phyloP scores from a whole-genome alignment of 2,888 invertebrate genomes.

The Adela reaumurella region DNA sequence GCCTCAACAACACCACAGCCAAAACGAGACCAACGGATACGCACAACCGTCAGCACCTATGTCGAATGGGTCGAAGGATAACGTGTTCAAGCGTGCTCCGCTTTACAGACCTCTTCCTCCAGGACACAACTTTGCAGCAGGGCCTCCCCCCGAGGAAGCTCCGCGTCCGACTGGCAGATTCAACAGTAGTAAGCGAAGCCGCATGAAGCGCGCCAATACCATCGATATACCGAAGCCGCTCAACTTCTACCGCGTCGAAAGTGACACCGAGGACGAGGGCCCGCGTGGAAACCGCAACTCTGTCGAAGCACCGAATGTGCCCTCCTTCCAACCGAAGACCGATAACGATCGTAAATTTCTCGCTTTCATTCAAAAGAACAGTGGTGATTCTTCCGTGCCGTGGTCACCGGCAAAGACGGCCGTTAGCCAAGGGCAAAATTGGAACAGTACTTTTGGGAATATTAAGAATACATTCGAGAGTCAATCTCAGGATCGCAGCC shows the following conservation, averaged over 20 bases:
- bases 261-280: constrained; percentile 45
- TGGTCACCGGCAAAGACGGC: constrained; percentile 4
- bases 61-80: constrained; percentile 9
- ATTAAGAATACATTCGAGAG: constrained; percentile 80
- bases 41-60: constrained; percentile 21
- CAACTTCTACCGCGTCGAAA: constrained; percentile 50
- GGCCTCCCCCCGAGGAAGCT: constrained; percentile 23
- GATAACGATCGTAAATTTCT: constrained; percentile 83
- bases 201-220: constrained; percentile 86
- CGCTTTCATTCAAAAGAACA: constrained; percentile 74
- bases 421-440: constrained; percentile 39
- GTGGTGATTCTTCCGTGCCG: constrained; percentile 26
- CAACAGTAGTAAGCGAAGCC: constrained; percentile 62
- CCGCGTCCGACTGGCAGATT: constrained; percentile 37
- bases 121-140: constrained; percentile 40
- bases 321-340: constrained; percentile 74
- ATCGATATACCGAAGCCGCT: constrained; percentile 79
- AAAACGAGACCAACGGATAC: constrained; percentile 11
- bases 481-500: constrained; percentile 19
- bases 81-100: constrained; percentile 17
- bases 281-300: constrained; percentile 19
- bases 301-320: constrained; percentile 39
- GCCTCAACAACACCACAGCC: constrained; percentile 26
- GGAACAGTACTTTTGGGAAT: constrained; percentile 80
- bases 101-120: constrained; percentile 39